Base-by-base conservation (phyloP, 2,888 invertebrate genomes). In the Stomorhina lunata region DNA sequence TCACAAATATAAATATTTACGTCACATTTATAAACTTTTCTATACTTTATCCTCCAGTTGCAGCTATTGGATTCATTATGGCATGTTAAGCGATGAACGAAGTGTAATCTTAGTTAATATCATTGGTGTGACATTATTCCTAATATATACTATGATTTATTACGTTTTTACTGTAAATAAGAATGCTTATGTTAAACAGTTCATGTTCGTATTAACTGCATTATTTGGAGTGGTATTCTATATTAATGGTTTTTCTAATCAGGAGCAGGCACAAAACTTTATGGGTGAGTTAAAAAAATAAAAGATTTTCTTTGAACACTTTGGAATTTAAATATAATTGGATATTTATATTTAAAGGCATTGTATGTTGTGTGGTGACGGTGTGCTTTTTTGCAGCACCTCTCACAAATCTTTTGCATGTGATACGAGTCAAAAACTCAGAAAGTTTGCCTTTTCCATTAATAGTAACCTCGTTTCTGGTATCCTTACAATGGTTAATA, bases 381-480 rank as follows among this genome's bases (percentile, higher is more conserved):
- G 93, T 97, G 65, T 87, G 96, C 81, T 96, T 96, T 87, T 95
- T 97, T 89, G 96, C 95, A 22, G 95, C 97, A 10, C 97, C 97
- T 4, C 92, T 97, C 85, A 94, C 95, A 66, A 95, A 95, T 89
- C 90, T 97, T 85, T 92, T 95, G 37, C 95, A 97, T 92, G 97
- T 98, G 4, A 92, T 98, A 69, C 93, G 92, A 89, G 93, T 94
- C 5, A 95, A 95, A 90, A 96, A 94, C 89, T 95, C 97, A 0
- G 97, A 97, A 87, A 95, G 95, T 89, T 92, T 98, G 86, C 98
- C 98, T 29, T 96, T 97, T 89, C 96, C 96, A 4, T 93, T 98
- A 88, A 97, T 98, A 89, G 91, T 95, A 48, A 94, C 95, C 89
- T 95, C 96, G 40, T 95, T 97, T 89, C 91, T 96, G 66, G 96